phyloP scores from a whole-genome alignment of 2,888 invertebrate species.

The Pyrocoelia pectoralis region DNA sequence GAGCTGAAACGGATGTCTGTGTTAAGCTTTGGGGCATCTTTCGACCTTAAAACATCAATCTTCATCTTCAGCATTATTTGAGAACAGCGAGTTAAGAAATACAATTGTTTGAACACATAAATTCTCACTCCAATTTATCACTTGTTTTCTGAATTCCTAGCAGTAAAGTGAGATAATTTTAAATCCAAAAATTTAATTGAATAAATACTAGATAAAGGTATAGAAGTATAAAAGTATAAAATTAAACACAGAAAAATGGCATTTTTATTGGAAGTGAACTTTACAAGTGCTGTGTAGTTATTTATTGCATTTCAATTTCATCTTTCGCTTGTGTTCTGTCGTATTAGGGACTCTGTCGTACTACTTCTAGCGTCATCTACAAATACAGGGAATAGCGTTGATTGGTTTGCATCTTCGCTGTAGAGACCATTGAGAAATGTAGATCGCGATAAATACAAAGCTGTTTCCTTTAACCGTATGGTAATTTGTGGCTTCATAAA shows the following conservation, averaged over 20 bases:
- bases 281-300: no score
- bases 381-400: background rate
- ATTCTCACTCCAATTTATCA: background rate
- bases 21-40: constrained; percentile 25
- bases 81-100: constrained; percentile 15
- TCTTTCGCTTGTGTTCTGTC: no score
- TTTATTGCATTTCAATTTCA: no score
- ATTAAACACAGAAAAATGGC: no score
- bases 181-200: no score
- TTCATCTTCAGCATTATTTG: constrained; percentile 24
- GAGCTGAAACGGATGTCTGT: constrained; percentile 27
- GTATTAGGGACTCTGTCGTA: no score
- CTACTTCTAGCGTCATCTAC: background rate
- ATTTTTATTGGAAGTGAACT: no score
- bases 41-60: constrained; percentile 28
- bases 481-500: no score
- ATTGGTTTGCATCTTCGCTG: constrained; percentile 2
- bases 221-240: no score
- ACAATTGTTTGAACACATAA: constrained; percentile 16
- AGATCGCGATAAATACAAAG: background rate
- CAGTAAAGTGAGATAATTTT: no score
- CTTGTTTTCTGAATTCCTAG: background rate
- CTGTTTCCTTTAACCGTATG: no score
- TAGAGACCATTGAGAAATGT: background rate
- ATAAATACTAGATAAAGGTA: no score